Conservation (phyloP, 1,140 invertebrate species). For the Monomorium pharaonis region DNA sequence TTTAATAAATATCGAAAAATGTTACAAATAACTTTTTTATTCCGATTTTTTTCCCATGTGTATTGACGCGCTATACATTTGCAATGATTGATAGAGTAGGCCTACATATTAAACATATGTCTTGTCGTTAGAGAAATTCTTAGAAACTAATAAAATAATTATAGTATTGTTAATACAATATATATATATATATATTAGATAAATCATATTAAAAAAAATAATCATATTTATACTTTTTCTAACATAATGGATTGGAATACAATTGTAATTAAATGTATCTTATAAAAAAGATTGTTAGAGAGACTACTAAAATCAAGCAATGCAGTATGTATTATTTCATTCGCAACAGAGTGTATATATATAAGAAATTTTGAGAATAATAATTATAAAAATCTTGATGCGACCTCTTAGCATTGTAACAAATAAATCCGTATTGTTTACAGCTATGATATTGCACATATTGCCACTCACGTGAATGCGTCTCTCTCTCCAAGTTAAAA, state of each 20-base stretch:
- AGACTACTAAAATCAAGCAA: not conserved
- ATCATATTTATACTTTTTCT: not conserved
- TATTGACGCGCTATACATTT: conserved; percentile 33
- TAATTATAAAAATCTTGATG: conserved; percentile 1
- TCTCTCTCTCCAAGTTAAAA: conserved; percentile 27
- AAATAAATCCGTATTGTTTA: not conserved
- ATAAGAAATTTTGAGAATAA: conserved; percentile 30
- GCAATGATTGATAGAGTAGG: conserved; percentile 45
- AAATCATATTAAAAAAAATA: conserved; percentile 5
- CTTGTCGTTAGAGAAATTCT: conserved; percentile 15
- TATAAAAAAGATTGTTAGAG: conserved; percentile 8
- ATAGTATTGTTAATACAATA: conserved; percentile 22
- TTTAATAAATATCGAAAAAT: too few relatives aligned
- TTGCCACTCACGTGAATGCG: not conserved
- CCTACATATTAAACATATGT: conserved; percentile 48
- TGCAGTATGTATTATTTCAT: not conserved
- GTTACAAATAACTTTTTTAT: too few relatives aligned
- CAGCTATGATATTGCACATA: conserved; percentile 13
- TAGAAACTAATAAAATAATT: conserved; percentile 26
- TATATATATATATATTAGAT: too few relatives aligned
- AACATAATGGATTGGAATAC: conserved; percentile 4
- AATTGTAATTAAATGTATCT: not conserved
- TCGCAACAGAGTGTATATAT: not conserved
- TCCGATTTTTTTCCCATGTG: too few relatives aligned
- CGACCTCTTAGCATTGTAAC: not conserved